Percentiles rank a stretch among this genome's conserved stretches.
Conservation (phyloP, 37 sponge, comb jelly and placozoan species). For the Aphrocallistes beatrix region DNA sequence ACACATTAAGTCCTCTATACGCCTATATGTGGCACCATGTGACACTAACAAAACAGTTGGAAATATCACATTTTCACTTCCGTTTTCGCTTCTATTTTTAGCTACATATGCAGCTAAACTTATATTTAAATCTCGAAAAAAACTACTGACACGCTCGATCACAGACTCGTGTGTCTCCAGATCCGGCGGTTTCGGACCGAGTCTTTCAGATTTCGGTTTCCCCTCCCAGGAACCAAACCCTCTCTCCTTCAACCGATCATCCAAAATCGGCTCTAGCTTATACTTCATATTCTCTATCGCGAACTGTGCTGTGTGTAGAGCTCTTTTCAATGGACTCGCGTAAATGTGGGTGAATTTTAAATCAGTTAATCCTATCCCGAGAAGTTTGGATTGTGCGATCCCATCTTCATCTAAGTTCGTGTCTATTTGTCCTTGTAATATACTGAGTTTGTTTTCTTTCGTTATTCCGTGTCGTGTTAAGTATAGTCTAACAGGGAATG, state of each 20-base stretch:
- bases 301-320: neutral
- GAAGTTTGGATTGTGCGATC: neutral
- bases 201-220: neutral
- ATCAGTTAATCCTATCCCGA: neutral
- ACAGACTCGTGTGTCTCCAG: neutral
- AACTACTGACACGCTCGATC: neutral
- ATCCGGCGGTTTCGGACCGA: neutral
- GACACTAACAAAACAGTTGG: neutral
- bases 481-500: too few species aligned
- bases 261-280: constrained; percentile 5
- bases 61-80: neutral
- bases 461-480: neutral
- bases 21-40: neutral
- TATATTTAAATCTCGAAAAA: neutral
- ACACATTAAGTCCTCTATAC: neutral
- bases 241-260: neutral
- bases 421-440: neutral
- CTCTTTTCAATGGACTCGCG: neutral
- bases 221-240: constrained; percentile 7
- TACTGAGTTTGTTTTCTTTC: neutral
- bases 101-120: neutral
- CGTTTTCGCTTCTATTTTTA: neutral
- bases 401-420: neutral
- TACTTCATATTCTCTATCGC: constrained; percentile 8
- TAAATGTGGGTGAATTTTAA: neutral